Conservation (phyloP, 1,140 invertebrate species). For the Ips typographus region DNA sequence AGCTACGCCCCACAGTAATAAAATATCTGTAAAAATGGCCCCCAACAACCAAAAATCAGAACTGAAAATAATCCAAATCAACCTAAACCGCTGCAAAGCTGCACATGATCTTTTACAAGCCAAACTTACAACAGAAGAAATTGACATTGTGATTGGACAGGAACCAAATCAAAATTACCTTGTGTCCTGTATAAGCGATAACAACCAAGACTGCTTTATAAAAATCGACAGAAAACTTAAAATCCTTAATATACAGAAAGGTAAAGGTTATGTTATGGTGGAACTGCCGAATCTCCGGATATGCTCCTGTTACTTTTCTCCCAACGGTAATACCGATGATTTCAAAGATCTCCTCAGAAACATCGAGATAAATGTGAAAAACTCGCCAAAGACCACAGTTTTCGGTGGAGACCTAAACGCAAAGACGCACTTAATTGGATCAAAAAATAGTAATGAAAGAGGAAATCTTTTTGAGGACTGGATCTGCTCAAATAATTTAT, state of each 20-base stretch:
- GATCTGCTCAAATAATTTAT: background rate
- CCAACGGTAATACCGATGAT: background rate
- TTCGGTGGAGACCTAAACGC: background rate
- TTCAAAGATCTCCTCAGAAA: background rate
- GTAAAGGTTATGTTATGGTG: background rate
- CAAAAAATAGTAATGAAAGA: background rate
- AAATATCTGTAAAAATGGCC: background rate
- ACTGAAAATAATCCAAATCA: background rate
- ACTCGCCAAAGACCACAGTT: too few species aligned
- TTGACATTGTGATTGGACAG: background rate
- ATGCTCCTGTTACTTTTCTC: conserved; percentile 3
- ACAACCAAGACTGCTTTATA: background rate
- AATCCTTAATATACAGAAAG: background rate
- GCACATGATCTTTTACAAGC: background rate
- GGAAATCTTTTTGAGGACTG: background rate
- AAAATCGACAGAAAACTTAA: background rate
- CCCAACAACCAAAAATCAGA: background rate
- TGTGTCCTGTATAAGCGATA: background rate
- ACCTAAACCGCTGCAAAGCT: background rate
- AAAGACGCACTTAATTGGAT: background rate
- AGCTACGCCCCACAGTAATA: background rate
- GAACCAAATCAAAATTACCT: background rate
- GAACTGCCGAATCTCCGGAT: background rate
- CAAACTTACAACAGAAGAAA: background rate
- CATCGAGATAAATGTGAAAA: too few species aligned